Evolutionary conservation across 1,140 invertebrate genomes (phyloP).

Genomic region (Gryon sp.): DNA sequence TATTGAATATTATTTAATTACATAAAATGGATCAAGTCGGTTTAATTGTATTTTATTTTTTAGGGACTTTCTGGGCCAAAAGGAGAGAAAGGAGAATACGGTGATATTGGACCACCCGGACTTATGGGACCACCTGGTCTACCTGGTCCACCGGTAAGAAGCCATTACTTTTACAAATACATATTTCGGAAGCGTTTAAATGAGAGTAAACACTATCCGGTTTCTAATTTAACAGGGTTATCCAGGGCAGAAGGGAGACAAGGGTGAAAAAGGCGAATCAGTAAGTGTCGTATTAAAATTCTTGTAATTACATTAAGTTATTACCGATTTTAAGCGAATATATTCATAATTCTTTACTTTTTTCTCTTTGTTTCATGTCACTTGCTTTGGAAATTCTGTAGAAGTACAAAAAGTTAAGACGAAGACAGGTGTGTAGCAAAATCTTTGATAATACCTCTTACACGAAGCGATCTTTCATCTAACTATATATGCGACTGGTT

Average conservation of each 20-base stretch:
- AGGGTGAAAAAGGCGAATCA: conserved; percentile 95
- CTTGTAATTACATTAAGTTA: conserved; percentile 58
- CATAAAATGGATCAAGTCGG: background rate
- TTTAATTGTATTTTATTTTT: conserved; percentile 30
- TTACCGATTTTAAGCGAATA: conserved; percentile 41
- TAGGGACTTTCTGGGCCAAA: conserved; percentile 90
- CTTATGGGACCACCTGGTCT: conserved; percentile 91
- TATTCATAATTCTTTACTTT: conserved; percentile 10
- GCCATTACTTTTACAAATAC: conserved; percentile 20
- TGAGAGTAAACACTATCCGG: conserved; percentile 16
- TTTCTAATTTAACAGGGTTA: conserved; percentile 83
- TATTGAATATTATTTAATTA: conserved; percentile 19
- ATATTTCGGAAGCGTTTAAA: conserved; percentile 29
- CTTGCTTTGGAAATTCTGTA: conserved; percentile 75
- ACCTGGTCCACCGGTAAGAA: conserved; percentile 86
- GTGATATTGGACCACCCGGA: conserved; percentile 93
- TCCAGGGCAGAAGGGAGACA: conserved; percentile 92
- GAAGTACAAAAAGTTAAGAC: conserved; percentile 94
- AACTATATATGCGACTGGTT: conserved; percentile 11
- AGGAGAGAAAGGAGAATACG: conserved; percentile 93
- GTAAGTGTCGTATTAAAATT: conserved; percentile 81
- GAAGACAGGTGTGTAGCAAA: conserved; percentile 87
- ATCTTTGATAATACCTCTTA: conserved; percentile 50
- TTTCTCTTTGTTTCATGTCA: conserved; percentile 69
- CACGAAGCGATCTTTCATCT: conserved; percentile 7